These are phyloP conservation scores for Linnaemya tessellans DNA, from an alignment of 2,888 invertebrate genomes.

Conservation along the genomic window DNA sequence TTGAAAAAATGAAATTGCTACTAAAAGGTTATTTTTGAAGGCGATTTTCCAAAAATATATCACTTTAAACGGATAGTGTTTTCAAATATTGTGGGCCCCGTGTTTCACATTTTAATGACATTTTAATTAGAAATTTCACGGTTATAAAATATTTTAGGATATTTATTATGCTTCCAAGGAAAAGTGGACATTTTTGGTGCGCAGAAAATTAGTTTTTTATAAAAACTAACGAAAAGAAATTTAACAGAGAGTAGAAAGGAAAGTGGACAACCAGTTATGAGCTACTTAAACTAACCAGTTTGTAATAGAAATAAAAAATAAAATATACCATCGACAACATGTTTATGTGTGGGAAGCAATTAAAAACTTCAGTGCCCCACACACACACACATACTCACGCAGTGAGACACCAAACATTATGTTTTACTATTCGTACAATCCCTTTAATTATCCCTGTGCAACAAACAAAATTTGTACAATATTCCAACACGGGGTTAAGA, in stretches of 20 bases:
- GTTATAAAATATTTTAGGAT: no score
- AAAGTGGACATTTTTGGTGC: neutral
- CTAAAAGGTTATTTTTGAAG: no score
- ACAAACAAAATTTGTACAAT: constrained; percentile 52
- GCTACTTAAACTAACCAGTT: constrained; percentile 64
- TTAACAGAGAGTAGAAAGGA: neutral
- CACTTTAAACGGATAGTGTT: no score
- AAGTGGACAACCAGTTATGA: neutral
- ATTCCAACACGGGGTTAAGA: constrained; percentile 45
- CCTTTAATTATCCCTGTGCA: constrained; percentile 66
- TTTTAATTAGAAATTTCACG: no score
- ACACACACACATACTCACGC: constrained; percentile 38
- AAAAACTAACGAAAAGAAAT: neutral
- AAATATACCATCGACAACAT: constrained; percentile 38
- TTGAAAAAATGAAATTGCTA: no score
- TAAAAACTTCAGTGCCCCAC: constrained; percentile 71
- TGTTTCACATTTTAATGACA: no score
- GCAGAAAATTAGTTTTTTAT: neutral
- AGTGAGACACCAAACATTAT: constrained; percentile 19
- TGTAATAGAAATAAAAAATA: constrained; percentile 43
- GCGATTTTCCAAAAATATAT: no score
- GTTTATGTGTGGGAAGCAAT: constrained; percentile 63
- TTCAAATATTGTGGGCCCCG: no score
- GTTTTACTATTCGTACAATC: constrained; percentile 9
- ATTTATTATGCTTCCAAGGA: no score